These are phyloP conservation scores for Cheilosia soror DNA, from an alignment of 2,888 invertebrate genomes.

Conservation along the genomic window DNA sequence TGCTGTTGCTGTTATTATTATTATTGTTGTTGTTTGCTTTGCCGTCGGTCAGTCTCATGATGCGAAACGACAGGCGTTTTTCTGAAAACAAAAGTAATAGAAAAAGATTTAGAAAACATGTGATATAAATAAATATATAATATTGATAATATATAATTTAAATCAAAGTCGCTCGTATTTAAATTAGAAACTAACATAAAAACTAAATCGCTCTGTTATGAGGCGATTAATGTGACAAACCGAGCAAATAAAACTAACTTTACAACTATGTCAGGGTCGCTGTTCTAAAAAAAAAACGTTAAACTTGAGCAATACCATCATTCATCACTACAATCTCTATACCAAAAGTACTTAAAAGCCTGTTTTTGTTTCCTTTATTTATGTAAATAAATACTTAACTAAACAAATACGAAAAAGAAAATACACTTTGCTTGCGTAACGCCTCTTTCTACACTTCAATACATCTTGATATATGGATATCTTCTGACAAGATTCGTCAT, in stretches of 20 bases:
- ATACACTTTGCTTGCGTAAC: conserved; percentile 17
- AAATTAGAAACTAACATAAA: too few species aligned
- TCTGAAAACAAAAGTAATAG: conserved; percentile 46
- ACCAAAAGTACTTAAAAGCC: conserved; percentile 1
- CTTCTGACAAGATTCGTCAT: conserved; percentile 24
- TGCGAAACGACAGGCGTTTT: conserved; percentile 76
- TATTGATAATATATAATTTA: neutral
- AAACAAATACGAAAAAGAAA: conserved; percentile 1
- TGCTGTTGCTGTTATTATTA: conserved; percentile 29
- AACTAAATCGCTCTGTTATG: too few species aligned
- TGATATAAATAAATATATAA: neutral
- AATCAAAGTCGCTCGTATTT: neutral
- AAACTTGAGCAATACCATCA: neutral
- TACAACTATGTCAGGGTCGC: neutral
- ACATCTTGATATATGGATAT: neutral
- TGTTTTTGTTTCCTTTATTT: conserved; percentile 8
- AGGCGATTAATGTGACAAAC: neutral
- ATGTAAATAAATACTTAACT: conserved; percentile 14
- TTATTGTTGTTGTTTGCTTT: conserved; percentile 59
- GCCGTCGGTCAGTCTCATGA: conserved; percentile 76
- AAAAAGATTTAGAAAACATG: neutral
- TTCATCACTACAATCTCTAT: neutral
- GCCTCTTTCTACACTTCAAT: neutral
- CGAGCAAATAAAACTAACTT: neutral
- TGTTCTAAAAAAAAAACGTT: neutral